Conservation (phyloP, 2,888 invertebrate species). For the Corbicula japonica region DNA sequence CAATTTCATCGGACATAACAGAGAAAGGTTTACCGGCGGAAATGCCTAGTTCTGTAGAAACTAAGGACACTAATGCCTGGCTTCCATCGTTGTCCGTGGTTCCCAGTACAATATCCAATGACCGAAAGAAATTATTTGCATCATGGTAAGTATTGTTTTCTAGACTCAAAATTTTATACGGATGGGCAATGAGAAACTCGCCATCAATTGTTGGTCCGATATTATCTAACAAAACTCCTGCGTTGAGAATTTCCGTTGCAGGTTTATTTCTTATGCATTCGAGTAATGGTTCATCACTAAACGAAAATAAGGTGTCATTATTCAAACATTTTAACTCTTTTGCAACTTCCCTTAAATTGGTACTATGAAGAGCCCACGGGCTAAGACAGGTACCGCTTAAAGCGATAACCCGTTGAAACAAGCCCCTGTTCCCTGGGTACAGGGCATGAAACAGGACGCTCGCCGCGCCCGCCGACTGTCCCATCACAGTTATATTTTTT, state of each 20-base stretch:
- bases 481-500: conserved; percentile 53
- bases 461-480: conserved; percentile 54
- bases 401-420: conserved; percentile 58
- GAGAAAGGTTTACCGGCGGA: neutral
- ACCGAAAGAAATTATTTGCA: conserved; percentile 49
- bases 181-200: conserved; percentile 55
- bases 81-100: conserved; percentile 47
- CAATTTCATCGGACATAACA: conserved; percentile 33
- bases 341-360: conserved; percentile 39
- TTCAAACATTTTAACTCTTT: conserved; percentile 38
- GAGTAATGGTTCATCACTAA: conserved; percentile 33
- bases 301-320: conserved; percentile 11
- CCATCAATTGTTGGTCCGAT: conserved; percentile 61
- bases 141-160: conserved; percentile 23
- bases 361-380: conserved; percentile 54
- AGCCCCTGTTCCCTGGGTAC: conserved; percentile 59
- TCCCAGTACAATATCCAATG: conserved; percentile 53
- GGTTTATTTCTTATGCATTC: conserved; percentile 49
- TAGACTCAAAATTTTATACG: conserved; percentile 33
- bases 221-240: conserved; percentile 23
- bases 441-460: conserved; percentile 54
- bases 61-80: conserved; percentile 13
- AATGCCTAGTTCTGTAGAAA: conserved; percentile 28
- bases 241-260: conserved; percentile 36
- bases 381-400: conserved; percentile 53